Conservation (phyloP, 2,888 invertebrate genomes). For the Cheilosia urbana region DNA sequence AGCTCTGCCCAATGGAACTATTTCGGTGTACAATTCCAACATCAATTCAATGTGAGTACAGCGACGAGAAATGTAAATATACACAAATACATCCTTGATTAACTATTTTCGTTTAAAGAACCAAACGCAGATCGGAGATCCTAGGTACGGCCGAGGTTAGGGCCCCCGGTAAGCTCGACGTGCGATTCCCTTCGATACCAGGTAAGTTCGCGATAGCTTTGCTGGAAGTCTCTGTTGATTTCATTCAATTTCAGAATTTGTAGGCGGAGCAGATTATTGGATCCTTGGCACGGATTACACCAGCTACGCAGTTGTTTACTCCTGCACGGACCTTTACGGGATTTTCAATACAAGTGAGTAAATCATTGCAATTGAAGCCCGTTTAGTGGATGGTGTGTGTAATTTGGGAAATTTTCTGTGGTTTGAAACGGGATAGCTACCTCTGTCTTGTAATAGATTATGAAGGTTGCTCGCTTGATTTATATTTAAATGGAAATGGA, state of each 20-base stretch:
- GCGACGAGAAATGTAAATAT: not conserved
- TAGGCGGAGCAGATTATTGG: constrained; percentile 84
- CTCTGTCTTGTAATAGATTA: not conserved
- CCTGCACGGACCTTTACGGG: constrained; percentile 83
- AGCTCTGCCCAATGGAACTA: constrained; percentile 80
- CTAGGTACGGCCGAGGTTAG: constrained; percentile 75
- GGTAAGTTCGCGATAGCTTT: constrained; percentile 65
- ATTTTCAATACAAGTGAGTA: constrained; percentile 77
- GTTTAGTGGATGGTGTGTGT: constrained; percentile 9
- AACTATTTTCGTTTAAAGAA: constrained; percentile 61
- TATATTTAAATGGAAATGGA: no score
- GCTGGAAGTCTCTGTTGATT: constrained; percentile 36
- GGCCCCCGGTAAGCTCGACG: constrained; percentile 76
- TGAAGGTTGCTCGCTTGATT: not conserved
- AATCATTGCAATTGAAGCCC: constrained; percentile 1
- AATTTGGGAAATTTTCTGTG: constrained; percentile 43
- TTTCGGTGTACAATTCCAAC: constrained; percentile 84
- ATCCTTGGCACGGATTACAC: constrained; percentile 87
- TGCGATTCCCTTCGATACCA: constrained; percentile 75
- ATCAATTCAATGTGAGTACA: constrained; percentile 83
- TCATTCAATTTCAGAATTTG: constrained; percentile 73
- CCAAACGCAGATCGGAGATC: constrained; percentile 71
- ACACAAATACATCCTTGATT: constrained; percentile 3
- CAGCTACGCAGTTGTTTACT: constrained; percentile 86
- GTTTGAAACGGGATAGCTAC: not conserved